Evolutionary conservation across 2,113 vertebrate genomes (phyloP).

Genomic region (Oncorhynchus gorbuscha): DNA sequence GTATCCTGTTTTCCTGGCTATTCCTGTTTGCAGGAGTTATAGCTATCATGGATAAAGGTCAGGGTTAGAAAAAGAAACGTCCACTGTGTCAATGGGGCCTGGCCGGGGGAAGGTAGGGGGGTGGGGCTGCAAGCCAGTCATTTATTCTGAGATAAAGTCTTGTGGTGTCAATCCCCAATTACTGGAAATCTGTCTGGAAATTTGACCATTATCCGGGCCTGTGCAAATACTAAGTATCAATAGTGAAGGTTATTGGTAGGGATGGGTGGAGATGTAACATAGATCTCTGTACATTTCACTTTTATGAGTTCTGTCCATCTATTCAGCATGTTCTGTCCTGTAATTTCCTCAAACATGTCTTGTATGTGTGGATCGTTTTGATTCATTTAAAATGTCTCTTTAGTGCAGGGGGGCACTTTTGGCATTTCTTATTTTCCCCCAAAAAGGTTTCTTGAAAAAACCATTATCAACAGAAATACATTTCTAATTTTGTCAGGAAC

Average conservation of each 20-base stretch:
- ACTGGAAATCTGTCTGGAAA: constrained; percentile 32
- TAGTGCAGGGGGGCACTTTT: not conserved
- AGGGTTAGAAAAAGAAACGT: constrained; percentile 53
- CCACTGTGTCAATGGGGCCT: constrained; percentile 36
- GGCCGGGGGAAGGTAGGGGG: not conserved
- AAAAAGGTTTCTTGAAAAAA: no score
- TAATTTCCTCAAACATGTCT: no score
- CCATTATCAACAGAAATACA: no score
- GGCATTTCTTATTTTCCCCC: no score
- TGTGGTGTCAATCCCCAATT: constrained; percentile 31
- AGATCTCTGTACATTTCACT: not conserved
- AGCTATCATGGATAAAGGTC: constrained; percentile 58
- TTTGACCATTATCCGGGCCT: constrained; percentile 3
- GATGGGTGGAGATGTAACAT: constrained; percentile 7
- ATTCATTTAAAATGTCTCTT: not conserved
- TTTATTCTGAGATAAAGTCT: constrained; percentile 43
- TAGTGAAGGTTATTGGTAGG: not conserved
- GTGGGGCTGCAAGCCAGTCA: constrained; percentile 15
- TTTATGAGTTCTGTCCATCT: not conserved
- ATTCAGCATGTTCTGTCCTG: not conserved
- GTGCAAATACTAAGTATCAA: not conserved
- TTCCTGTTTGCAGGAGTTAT: constrained; percentile 48
- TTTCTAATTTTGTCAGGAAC: no score
- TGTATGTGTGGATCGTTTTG: not conserved
- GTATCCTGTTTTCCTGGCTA: constrained; percentile 34